phyloP scores from a whole-genome alignment of 2,888 invertebrate genomes.

The Plebejus melissa region DNA sequence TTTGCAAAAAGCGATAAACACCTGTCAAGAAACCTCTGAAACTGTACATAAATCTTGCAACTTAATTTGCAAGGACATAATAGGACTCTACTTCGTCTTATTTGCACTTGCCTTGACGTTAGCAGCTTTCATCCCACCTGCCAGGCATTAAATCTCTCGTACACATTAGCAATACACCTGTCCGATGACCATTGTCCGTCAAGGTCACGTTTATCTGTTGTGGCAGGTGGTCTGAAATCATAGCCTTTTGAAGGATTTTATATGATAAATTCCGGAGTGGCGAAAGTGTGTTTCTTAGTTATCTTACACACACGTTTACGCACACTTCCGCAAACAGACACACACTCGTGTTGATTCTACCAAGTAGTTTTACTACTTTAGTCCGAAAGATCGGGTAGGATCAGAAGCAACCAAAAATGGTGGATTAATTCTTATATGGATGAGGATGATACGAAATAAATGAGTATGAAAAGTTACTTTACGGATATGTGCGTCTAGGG shows the following conservation, averaged over 20 bases:
- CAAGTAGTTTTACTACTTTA: too few relatives aligned
- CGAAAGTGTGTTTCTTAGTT: too few relatives aligned
- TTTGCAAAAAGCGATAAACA: too few relatives aligned
- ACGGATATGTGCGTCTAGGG: background rate
- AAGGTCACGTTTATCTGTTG: background rate
- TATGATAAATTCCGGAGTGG: background rate
- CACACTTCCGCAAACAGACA: too few relatives aligned
- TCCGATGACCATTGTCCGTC: background rate
- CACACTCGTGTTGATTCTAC: too few relatives aligned
- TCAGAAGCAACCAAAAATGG: too few relatives aligned
- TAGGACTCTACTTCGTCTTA: background rate
- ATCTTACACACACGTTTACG: too few relatives aligned
- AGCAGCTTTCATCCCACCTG: background rate
- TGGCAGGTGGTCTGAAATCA: background rate
- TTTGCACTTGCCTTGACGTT: background rate
- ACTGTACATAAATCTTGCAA: too few relatives aligned
- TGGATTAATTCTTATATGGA: background rate
- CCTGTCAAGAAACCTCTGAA: too few relatives aligned
- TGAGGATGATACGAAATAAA: background rate
- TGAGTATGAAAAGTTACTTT: background rate
- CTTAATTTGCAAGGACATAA: too few relatives aligned
- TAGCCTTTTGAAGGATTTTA: background rate
- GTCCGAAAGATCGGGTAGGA: too few relatives aligned
- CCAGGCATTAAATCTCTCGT: background rate
- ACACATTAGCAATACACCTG: constrained; percentile 7